Evolutionary conservation across 1,140 invertebrate genomes (phyloP).

Genomic region (Papilio polyxenes): DNA sequence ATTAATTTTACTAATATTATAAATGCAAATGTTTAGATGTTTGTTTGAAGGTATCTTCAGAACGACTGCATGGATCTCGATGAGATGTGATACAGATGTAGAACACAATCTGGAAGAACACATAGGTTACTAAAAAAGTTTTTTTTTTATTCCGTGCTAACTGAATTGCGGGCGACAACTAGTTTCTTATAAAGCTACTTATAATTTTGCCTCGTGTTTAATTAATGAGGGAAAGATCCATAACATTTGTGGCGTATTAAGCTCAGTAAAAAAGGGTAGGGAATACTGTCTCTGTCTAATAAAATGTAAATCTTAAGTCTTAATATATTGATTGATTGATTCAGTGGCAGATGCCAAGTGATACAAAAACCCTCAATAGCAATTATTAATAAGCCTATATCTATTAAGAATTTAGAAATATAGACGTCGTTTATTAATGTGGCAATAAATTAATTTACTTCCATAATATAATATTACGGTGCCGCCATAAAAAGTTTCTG

Average conservation of each 20-base stretch:
- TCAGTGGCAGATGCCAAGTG: conserved; percentile 4
- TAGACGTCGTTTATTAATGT: conserved; percentile 53
- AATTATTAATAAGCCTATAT: conserved; percentile 35
- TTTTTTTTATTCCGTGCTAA: too few relatives aligned
- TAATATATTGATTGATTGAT: neutral
- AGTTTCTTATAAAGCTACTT: too few relatives aligned
- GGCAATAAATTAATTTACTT: conserved; percentile 73
- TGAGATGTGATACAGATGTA: too few relatives aligned
- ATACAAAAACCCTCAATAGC: neutral
- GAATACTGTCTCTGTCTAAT: neutral
- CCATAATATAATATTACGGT: conserved; percentile 60
- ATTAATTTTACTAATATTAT: neutral
- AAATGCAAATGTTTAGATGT: too few relatives aligned
- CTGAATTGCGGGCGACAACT: too few relatives aligned
- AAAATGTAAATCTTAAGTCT: neutral
- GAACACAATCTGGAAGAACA: too few relatives aligned
- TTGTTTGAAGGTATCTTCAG: too few relatives aligned
- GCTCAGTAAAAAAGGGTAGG: neutral
- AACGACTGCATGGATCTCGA: too few relatives aligned
- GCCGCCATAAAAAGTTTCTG: conserved; percentile 68
- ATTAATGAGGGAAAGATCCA: neutral
- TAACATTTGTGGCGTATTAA: neutral
- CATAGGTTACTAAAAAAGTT: too few relatives aligned
- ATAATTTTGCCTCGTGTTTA: too few relatives aligned
- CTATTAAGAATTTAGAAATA: conserved; percentile 37